These are phyloP conservation scores for Panagrolaimus sp. DNA, from an alignment of 1,140 invertebrate genomes.

Conservation along the genomic window DNA sequence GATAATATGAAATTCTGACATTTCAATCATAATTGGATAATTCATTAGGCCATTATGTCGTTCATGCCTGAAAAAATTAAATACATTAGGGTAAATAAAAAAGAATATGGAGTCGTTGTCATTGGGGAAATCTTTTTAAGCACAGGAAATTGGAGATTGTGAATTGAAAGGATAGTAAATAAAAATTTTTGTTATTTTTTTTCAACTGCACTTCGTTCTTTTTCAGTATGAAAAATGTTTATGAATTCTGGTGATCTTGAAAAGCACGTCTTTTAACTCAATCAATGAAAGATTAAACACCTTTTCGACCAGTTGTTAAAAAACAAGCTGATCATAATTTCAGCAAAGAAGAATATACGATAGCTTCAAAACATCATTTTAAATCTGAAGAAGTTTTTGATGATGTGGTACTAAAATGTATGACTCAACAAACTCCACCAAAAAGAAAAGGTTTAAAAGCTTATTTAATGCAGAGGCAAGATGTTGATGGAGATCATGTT, in stretches of 20 bases:
- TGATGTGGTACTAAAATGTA: neutral
- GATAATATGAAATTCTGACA: slow-evolving; percentile 39
- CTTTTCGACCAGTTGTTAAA: slow-evolving; percentile 40
- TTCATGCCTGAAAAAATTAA: slow-evolving; percentile 28
- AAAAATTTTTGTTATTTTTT: too few relatives aligned
- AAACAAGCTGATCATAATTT: slow-evolving; percentile 32
- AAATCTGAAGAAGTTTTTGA: neutral
- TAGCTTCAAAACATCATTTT: neutral
- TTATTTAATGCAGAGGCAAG: neutral
- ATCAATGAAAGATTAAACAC: slow-evolving; percentile 29
- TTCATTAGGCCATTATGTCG: slow-evolving; percentile 28
- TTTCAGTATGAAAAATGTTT: slow-evolving; percentile 31
- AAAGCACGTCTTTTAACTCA: slow-evolving; percentile 34
- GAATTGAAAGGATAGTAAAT: too few relatives aligned
- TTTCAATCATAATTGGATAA: slow-evolving; percentile 29
- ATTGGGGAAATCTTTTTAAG: too few relatives aligned
- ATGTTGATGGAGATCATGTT: slow-evolving; percentile 4
- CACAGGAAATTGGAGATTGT: too few relatives aligned
- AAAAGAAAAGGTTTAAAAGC: neutral
- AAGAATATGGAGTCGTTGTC: too few relatives aligned
- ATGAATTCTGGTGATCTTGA: slow-evolving; percentile 35
- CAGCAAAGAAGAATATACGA: neutral
- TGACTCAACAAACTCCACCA: neutral
- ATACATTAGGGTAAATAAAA: too few relatives aligned
- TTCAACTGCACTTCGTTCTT: too few relatives aligned